Base-by-base conservation (phyloP, 2,113 vertebrate genomes). In the Prionailurus bengalensis region DNA sequence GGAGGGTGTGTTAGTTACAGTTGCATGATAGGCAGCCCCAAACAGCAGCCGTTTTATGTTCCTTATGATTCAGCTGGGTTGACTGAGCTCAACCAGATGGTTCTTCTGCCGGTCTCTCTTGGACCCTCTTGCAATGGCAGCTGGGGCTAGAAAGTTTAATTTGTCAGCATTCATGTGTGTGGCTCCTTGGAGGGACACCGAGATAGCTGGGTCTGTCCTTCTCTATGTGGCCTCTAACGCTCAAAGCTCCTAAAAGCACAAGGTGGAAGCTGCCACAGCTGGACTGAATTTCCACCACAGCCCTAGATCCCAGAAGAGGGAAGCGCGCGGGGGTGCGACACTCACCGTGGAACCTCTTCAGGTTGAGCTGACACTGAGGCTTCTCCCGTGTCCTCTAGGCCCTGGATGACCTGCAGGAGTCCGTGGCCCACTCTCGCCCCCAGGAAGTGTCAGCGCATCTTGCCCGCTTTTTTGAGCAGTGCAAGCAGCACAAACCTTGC, bases 401-500 rank as follows among this genome's bases (percentile, higher is more conserved):
- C 5, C 98, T 99, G 82, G 99, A 99, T 16, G 97, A 98, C 63
- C 98, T 99, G 13, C 97, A 96, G 73, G 97, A 96, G n/a, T 98
- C 98, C 0, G 86, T 99, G 83, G 98, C 98, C 0, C 97, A 95
- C 13, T 96, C 91, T 0, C 70, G 68, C 17, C 94, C 86, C 0
- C 92, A 93, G 0, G 95, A 97, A 16, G 21, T 98, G 8, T 90
- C 76, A 0, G 91, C 96, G 29, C 98, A 99, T 36, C 98, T 99
- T 0, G 86, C 97, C 19, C 8, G 92, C 83, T 99, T 99, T 63
- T 98, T 99, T 0, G 98, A 99, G 16, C 99, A 99, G 68, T 99
- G 99, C 98, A 98, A 85, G 13, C 98, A 98, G 45, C 99, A 99
- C 78, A 99, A 99, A 85, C 99, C 99, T 1, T 98, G 99, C 97